Evolutionary conservation across 2,888 invertebrate genomes (phyloP).

Genomic region (Lymantria monacha): DNA sequence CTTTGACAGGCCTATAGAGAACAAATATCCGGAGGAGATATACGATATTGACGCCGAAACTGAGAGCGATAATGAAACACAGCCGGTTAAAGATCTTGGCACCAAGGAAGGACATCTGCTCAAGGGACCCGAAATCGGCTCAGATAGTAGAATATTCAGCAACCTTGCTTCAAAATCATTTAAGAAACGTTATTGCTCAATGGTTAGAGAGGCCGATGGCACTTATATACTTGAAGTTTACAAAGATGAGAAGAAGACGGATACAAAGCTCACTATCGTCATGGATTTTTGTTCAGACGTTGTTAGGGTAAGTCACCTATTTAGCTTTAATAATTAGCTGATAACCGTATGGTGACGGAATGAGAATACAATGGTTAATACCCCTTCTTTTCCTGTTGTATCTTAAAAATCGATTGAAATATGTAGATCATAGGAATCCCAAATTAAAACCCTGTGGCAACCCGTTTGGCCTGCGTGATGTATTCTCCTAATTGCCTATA

Average conservation of each 20-base stretch:
- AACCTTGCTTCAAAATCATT: constrained; percentile 96
- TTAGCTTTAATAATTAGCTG: background rate
- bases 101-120: constrained; percentile 95
- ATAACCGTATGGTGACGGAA: too few species aligned
- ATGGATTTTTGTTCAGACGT: constrained; percentile 97
- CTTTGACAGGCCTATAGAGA: constrained; percentile 57
- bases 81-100: constrained; percentile 87
- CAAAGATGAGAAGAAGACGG: constrained; percentile 95
- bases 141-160: constrained; percentile 91
- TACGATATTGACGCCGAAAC: constrained; percentile 95
- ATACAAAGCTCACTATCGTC: constrained; percentile 95
- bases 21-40: constrained; percentile 86
- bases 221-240: constrained; percentile 95
- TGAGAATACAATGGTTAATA: background rate
- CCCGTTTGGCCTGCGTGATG: too few species aligned
- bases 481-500: too few species aligned
- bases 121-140: constrained; percentile 95
- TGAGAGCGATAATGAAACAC: constrained; percentile 90
- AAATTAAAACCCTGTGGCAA: too few species aligned
- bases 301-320: constrained; percentile 83
- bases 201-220: constrained; percentile 94
- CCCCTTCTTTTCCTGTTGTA: background rate
- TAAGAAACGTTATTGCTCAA: constrained; percentile 93
- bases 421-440: too few species aligned
- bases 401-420: background rate